A percentile compares a stretch with the other conserved stretches of the same genome.
These are phyloP conservation scores for Anabacerthia variegaticeps DNA, from an alignment of 2,797 vertebrate species.

Conservation along the genomic window DNA sequence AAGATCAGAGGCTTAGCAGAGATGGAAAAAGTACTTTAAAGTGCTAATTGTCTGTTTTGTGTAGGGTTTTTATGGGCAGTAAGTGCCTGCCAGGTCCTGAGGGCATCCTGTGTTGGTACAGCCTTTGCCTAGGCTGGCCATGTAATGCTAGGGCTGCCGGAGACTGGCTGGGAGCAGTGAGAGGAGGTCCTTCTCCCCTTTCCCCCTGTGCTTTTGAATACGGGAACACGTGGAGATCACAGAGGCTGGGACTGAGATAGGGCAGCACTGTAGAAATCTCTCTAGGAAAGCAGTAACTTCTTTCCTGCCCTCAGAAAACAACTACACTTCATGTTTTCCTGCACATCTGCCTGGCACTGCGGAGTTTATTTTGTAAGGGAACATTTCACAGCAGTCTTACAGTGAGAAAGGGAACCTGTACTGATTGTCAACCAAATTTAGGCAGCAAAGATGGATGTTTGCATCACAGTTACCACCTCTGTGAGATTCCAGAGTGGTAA, in stretches of 20 bases:
- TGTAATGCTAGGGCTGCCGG: not conserved
- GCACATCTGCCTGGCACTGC: not conserved
- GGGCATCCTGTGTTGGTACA: not conserved
- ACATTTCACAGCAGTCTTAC: not conserved
- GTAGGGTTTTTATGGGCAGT: not conserved
- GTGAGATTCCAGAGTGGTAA: not conserved
- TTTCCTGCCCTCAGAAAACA: not conserved
- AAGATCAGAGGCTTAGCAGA: slow-evolving; percentile 37
- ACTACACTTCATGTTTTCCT: accelerated
- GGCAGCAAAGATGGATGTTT: not conserved
- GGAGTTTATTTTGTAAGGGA: not conserved
- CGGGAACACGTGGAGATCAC: not conserved
- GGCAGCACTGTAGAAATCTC: not conserved
- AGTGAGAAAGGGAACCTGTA: not conserved
- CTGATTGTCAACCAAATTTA: not conserved
- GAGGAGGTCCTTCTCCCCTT: not conserved
- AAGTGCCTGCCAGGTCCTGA: not conserved
- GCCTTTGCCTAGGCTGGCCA: not conserved
- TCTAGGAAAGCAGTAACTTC: not conserved
- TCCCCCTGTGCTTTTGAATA: not conserved
- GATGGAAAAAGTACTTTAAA: slow-evolving; percentile 18
- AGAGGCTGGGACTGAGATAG: not conserved
- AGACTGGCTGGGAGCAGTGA: not conserved
- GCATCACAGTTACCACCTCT: not conserved
- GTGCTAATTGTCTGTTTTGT: slow-evolving; percentile 26